These are phyloP conservation scores for Notodonta ziczac DNA, from an alignment of 2,888 invertebrate species.

Conservation along the genomic window DNA sequence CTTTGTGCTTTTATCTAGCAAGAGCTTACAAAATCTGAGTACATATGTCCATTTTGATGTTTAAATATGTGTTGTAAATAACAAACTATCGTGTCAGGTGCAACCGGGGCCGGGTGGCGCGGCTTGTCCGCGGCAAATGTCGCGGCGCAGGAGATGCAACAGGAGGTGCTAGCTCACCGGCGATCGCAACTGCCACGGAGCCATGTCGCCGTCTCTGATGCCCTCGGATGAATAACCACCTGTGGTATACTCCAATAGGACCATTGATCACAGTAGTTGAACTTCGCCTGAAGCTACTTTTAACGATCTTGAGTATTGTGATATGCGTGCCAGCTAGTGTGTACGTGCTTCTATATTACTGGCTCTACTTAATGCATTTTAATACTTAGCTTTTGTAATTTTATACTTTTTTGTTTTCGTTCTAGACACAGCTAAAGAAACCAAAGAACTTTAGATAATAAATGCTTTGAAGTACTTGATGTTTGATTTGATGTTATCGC, in stretches of 20 bases:
- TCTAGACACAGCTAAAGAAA: constrained; percentile 14
- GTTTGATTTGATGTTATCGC: neutral
- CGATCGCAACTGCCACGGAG: no score
- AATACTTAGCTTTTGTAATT: constrained; percentile 21
- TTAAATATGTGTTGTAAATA: no score
- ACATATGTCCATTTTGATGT: no score
- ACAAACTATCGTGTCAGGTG: constrained; percentile 54
- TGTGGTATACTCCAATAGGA: no score
- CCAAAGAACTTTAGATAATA: constrained; percentile 27
- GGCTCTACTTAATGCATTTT: constrained; percentile 28
- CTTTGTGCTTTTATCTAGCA: no score
- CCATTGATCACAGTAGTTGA: no score
- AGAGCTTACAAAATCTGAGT: no score
- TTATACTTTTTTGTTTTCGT: constrained; percentile 19
- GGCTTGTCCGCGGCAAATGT: constrained; percentile 85
- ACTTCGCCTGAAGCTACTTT: no score
- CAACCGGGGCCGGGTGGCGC: constrained; percentile 86
- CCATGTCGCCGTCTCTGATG: no score
- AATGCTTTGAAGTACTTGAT: constrained; percentile 25
- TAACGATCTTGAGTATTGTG: neutral
- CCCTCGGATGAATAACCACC: no score
- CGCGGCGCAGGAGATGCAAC: constrained; percentile 85
- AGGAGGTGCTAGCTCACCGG: constrained; percentile 53
- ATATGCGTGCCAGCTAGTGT: neutral
- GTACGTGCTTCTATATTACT: constrained; percentile 11